Percentiles rank a stretch among this genome's conserved stretches.
These are phyloP conservation scores for Drosophila repletoides DNA, from an alignment of 1,140 invertebrate species.

Conservation along the genomic window DNA sequence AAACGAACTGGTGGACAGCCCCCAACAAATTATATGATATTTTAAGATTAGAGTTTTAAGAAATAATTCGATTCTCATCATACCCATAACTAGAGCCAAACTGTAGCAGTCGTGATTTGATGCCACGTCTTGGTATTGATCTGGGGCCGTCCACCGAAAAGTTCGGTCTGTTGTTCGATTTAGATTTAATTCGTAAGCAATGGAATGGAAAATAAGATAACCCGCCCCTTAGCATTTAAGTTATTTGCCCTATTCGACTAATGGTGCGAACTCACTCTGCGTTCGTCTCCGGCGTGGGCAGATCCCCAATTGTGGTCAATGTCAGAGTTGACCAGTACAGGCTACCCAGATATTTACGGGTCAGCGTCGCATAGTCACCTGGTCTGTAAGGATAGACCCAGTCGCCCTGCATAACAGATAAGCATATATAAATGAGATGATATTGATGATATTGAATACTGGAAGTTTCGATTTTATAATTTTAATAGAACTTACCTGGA, in stretches of 20 bases:
- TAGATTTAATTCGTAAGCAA: conserved; percentile 4
- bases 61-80: conserved; percentile 63
- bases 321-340: conserved; percentile 98
- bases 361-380: conserved; percentile 92
- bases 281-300: conserved; percentile 96
- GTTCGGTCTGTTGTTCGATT: conserved; percentile 80
- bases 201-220: conserved; percentile 4
- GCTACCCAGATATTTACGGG: conserved; percentile 96
- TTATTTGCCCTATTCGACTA: neutral
- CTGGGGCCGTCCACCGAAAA: conserved; percentile 90
- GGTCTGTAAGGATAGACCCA: conserved; percentile 96
- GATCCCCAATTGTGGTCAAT: conserved; percentile 97
- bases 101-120: conserved; percentile 93
- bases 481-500: conserved; percentile 84
- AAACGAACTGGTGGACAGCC: conserved; percentile 85
- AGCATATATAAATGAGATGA: neutral
- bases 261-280: conserved; percentile 92
- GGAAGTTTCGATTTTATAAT: too few species aligned
- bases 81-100: conserved; percentile 94
- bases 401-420: conserved; percentile 86
- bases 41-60: conserved; percentile 15
- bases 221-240: conserved; percentile 11
- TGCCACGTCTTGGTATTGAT: conserved; percentile 91
- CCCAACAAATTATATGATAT: conserved; percentile 83
- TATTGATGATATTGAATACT: too few species aligned